Evolutionary conservation across 1,140 invertebrate species (phyloP), one percentile per base, ranked within the genome.

Genomic region (Lasioglossum baleicum): DNA sequence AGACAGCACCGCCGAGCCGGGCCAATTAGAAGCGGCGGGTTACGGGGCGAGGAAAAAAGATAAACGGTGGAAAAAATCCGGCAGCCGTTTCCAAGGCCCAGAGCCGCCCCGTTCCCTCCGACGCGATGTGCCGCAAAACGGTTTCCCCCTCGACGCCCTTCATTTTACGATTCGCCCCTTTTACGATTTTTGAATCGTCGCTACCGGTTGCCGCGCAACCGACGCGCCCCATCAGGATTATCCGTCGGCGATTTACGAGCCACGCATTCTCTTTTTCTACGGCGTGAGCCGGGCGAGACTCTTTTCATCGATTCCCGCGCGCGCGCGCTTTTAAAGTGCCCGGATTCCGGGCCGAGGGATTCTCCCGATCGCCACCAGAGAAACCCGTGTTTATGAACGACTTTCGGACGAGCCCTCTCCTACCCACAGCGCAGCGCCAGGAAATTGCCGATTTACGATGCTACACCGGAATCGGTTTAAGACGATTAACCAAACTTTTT

Each of bases 191-290:
- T 82, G 71, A 85, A 85, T 82, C 80, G 63, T 42, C 75, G 35
- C 82, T 58, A 81, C 58, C 56, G 58, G 72, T 85, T 84, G 65
- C 74, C 60, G 61, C 75, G 83, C 80, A 82, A 82, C 74, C 51
- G 58, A 58, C 48, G 56, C 75, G 61, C 73, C 75, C 83, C 66
- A 76, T 85, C 83, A 77, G 78, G 80, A 85, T 85, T 85, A 85
- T 85, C 67, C 75, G 42, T 68, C 63, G 75, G 68, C 75, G 83
- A 85, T 85, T 85, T 85, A 85, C 83, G 74, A 85, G 80, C 48
- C 20, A n/a, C 72, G 56, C 44, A 13, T 17, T 35, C 76, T 74
- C 48, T 56, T 56, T 56, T 56, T 56, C 53, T 56, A 20, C 17
- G 53, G 53, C 53, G 53, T 6, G 53, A 56, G 53, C 53, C 53